A percentile compares a stretch with the other conserved stretches of the same genome.
Evolutionary conservation across 37 sponge, comb jelly and placozoan species (phyloP).

Genomic region (Halichondria panicea): DNA sequence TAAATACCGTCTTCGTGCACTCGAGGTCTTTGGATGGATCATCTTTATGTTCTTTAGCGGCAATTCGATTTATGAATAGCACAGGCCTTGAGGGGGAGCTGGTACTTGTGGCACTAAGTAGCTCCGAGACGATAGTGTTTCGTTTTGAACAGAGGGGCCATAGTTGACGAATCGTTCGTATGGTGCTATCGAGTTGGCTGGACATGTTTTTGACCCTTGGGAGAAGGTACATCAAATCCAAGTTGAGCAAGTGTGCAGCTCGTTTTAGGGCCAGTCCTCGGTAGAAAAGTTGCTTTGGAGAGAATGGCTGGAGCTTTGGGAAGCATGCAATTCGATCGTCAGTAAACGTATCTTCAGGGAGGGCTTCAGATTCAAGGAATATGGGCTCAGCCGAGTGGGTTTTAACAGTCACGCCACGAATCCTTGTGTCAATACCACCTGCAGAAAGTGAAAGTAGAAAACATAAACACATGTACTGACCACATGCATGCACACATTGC

Average conservation of each 20-base stretch:
- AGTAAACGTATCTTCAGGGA: conserved; percentile 54
- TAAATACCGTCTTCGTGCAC: conserved; percentile 74
- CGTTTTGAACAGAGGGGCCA: conserved; percentile 66
- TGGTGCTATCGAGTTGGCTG: conserved; percentile 4
- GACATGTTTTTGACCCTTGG: conserved; percentile 50
- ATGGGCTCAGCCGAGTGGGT: conserved; percentile 12
- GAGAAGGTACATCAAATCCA: conserved; percentile 64
- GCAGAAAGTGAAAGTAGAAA: no score
- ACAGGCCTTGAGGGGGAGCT: conserved; percentile 45
- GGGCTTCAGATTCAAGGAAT: conserved; percentile 37
- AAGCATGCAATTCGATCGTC: conserved; percentile 53
- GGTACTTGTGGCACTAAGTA: conserved; percentile 43
- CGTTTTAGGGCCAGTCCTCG: conserved; percentile 63
- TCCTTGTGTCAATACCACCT: conserved; percentile 75
- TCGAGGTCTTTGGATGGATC: conserved; percentile 75
- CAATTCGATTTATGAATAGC: conserved; percentile 77
- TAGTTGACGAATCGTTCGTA: conserved; percentile 63
- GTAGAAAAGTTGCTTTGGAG: conserved; percentile 48
- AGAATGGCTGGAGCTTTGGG: conserved; percentile 71
- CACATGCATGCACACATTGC: no score
- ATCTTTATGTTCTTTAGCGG: conserved; percentile 68
- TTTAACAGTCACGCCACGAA: conserved; percentile 57
- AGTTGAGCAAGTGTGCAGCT: conserved; percentile 55
- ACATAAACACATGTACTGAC: no score
- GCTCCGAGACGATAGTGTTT: conserved; percentile 59